Evolutionary conservation across 2,797 vertebrate species (phyloP), one percentile per base, ranked within the genome.

Genomic region (Chelon labrosus): DNA sequence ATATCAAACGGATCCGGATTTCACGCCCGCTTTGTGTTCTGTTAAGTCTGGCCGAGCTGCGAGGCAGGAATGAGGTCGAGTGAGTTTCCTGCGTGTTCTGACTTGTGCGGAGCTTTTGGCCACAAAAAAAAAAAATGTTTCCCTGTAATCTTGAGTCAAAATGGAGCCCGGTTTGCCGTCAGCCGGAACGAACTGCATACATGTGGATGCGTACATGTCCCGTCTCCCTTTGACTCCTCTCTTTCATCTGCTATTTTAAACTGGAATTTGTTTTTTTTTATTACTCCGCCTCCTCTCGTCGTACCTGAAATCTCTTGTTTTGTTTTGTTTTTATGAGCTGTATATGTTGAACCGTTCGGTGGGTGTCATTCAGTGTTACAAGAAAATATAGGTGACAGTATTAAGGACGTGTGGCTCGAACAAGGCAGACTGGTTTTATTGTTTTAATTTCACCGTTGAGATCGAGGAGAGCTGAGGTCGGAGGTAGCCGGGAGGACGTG

Each of bases 301-400:
- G 69, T 73, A 42, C 37, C 35, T 65, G 27, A 82, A 47, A 20
- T 69, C 46, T 69, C 46, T 79, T 74, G 56, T 80, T 81, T 73
- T 87, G n/a, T 81, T 91, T 90, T 22, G 22, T n/a, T 87, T 85
- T 59, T 79, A 85, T 73, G 58, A 80, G 59, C 37, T 27, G 49
- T 74, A 37, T 78, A 41, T 73, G 79, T 80, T 80, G 59, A 84
- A 63, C 77, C 70, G 70, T 68, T 73, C 17, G 16, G 61, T 77
- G 64, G 63, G 52, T 74, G 63, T 89, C 69, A 47, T 75, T 87
- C 90, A 91, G 90, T 93, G 87, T 93, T 92, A 91, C 82, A 65
- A 80, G 75, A 65, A 49, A 69, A 75, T 62, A 56, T 80, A 72
- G 56, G 80, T 58, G 82, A 84, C 90, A 91, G 92, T 92, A 89